Percentiles rank a stretch among this genome's conserved stretches.
Evolutionary conservation across 2,888 invertebrate species (phyloP).

Genomic region (Dioctria rufipes): DNA sequence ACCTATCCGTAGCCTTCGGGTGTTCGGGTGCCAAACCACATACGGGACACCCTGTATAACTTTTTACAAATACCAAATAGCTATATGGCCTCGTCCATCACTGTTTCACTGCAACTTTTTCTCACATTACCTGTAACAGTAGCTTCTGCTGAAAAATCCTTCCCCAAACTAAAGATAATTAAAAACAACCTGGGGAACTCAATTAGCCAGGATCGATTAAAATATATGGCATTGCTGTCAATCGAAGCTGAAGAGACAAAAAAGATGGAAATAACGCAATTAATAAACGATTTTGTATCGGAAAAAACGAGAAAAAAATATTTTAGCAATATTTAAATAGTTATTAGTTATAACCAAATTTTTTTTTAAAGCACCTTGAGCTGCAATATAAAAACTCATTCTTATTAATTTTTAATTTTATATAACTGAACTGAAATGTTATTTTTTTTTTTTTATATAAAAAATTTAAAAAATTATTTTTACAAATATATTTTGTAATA

Average conservation of each 20-base stretch:
- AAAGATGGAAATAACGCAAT: constrained; percentile 1
- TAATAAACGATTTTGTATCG: constrained; percentile 31
- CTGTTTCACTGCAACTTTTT: constrained; percentile 42
- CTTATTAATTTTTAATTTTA: too few relatives aligned
- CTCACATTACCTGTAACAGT: constrained; percentile 35
- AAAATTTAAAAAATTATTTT: too few relatives aligned
- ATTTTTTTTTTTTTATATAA: too few relatives aligned
- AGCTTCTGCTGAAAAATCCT: constrained; percentile 25
- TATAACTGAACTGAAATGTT: too few relatives aligned
- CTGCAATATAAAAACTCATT: too few relatives aligned
- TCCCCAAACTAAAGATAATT: constrained; percentile 39
- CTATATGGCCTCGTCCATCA: constrained; percentile 28
- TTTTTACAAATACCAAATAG: constrained; percentile 2
- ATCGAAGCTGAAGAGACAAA: constrained; percentile 29
- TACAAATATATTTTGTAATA: too few relatives aligned
- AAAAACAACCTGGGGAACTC: constrained; percentile 26
- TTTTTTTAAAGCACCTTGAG: too few relatives aligned
- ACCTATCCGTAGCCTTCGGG: too few relatives aligned
- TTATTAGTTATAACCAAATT: background rate
- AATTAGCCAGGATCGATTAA: constrained; percentile 24
- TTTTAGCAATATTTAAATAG: constrained; percentile 15
- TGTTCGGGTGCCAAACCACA: too few relatives aligned
- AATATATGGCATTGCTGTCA: constrained; percentile 43
- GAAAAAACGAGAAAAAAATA: constrained; percentile 21
- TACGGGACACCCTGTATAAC: too few relatives aligned